Evolutionary conservation across 2,888 invertebrate genomes (phyloP).

Genomic region (Marronus borbonicus): DNA sequence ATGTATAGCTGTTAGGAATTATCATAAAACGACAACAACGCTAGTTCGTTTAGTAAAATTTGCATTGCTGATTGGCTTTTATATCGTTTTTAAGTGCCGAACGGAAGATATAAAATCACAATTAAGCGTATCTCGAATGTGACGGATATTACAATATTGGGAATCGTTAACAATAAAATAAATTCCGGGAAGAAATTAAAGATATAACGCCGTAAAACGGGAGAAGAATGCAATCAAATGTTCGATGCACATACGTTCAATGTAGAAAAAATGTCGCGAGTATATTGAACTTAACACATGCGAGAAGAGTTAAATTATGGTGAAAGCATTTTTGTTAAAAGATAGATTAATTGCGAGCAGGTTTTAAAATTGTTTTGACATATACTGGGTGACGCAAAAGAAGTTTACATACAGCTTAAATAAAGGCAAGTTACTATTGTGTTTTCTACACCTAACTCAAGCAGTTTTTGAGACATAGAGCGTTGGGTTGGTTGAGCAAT

Average conservation of each 20-base stretch:
- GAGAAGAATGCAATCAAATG: no score
- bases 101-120: constrained; percentile 42
- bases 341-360: no score
- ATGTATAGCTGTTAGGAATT: no score
- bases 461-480: no score
- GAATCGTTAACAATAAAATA: constrained; percentile 17
- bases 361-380: no score
- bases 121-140: constrained; percentile 9
- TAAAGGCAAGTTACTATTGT: no score
- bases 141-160: constrained; percentile 18
- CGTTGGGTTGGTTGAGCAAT: no score
- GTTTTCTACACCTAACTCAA: no score
- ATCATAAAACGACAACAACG: not conserved
- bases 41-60: constrained; percentile 1
- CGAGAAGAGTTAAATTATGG: no score
- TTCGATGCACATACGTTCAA: not conserved
- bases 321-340: no score
- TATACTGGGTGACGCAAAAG: no score
- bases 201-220: not conserved
- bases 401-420: no score
- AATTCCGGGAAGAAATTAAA: constrained; percentile 27
- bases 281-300: not conserved
- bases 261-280: not conserved
- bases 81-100: constrained; percentile 2
- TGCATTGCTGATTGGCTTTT: constrained; percentile 16